Evolutionary conservation across 2,113 vertebrate genomes (phyloP), one percentile per base, ranked within the genome.

Genomic region (Hippotragus niger): DNA sequence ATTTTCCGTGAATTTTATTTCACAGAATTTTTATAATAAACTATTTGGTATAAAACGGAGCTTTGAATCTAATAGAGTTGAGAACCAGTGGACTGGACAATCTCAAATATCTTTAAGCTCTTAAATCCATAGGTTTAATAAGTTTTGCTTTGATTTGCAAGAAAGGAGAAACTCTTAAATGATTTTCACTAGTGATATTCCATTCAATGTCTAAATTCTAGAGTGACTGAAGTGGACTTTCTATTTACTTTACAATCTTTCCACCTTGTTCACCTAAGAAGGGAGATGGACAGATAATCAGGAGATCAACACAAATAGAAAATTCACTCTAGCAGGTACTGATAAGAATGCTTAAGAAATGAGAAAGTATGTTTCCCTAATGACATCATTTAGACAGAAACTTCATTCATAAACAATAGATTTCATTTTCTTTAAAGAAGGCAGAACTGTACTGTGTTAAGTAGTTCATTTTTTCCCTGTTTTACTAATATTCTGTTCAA

Each of bases 1-100:
- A 92, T 81, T 90, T 95, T 60, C 67, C 90, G 25, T 90, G 36
- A 84, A 57, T 88, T 91, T 58, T 7, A 92, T 74, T 94, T 95
- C 58, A 85, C 36, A 82, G 64, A 93, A 12, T 33, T 95, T 81
- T 78, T 71, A 36, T 52, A 81, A 81, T 43, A 80, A 92, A 78
- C 27, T 40, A 6, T 74, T 60, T 93, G 17, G 7, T 67, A 1
- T 50, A 43, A 88, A 92, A 58, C 5, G n/a, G 27, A 88, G 52
- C 36, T 95, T 57, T 60, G 27, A 40, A 13, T 60, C 8, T 47
- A 74, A 36, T 7, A 62, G 17, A 13, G 71, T n/a, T 62, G 40
- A 78, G 57, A 89, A 74, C 7, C 76, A 80, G 5, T 83, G 60
- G 55, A 74, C 9, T 74, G 17, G 64, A 64, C 14, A 55, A 40